Evolutionary conservation across 2,888 invertebrate species (phyloP).

Genomic region (Aethes cnicana): DNA sequence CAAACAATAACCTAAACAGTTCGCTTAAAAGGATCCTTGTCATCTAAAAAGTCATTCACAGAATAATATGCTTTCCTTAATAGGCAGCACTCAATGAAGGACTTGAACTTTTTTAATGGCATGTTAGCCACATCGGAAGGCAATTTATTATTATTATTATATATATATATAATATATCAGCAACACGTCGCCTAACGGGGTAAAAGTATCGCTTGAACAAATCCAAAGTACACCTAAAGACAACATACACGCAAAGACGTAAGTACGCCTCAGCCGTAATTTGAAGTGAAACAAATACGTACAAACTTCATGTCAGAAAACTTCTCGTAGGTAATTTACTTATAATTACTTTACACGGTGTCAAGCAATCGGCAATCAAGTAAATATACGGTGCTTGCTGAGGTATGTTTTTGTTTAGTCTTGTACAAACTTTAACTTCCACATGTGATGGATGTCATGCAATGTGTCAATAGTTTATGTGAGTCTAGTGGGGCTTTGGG

Average conservation of each 20-base stretch:
- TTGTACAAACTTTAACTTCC: slow-evolving; percentile 1
- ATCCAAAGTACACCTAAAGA: slow-evolving; percentile 2
- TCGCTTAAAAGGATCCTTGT: too few species aligned
- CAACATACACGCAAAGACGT: too few species aligned
- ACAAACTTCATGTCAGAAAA: slow-evolving; percentile 8
- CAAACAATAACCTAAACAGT: too few species aligned
- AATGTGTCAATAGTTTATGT: too few species aligned
- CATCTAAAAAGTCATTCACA: too few species aligned
- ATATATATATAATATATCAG: not conserved
- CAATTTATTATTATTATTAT: too few species aligned
- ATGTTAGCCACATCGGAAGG: too few species aligned
- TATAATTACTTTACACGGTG: slow-evolving; percentile 24
- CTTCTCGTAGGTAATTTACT: slow-evolving; percentile 20
- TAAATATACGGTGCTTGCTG: slow-evolving; percentile 7
- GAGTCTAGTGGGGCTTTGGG: too few species aligned
- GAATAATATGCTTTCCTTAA: too few species aligned
- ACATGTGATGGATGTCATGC: not conserved
- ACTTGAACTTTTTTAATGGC: too few species aligned
- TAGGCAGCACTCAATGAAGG: too few species aligned
- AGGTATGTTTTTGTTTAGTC: slow-evolving; percentile 15
- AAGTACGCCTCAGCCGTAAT: slow-evolving; percentile 17
- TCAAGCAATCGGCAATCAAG: slow-evolving; percentile 21
- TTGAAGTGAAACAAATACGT: slow-evolving; percentile 4
- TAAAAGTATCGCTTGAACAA: slow-evolving; percentile 16
- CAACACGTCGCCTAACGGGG: not conserved